Base-by-base conservation (phyloP, 2,113 vertebrate genomes). In the Vidua macroura region DNA sequence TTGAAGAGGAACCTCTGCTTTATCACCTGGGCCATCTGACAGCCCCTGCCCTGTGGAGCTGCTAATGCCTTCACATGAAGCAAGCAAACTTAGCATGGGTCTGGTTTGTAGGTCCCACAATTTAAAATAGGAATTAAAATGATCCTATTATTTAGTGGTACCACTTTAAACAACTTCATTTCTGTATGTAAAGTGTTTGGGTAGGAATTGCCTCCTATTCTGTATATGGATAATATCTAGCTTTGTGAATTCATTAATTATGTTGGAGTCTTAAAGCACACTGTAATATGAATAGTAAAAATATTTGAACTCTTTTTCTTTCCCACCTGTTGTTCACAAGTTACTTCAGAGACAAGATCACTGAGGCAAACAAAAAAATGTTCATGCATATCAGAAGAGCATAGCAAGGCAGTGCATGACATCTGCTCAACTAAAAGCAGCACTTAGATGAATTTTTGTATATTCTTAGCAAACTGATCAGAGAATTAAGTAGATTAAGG, bases 21-120 rank as follows among this genome's bases (percentile, higher is more conserved):
- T 1, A 0, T 20, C 16, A 46, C 24, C 13, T n/a, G 19, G 7
- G 69, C 8, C 27, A 49, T 66, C 37, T 49, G 62, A 66, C 13
- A 58, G 31, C 4, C 41, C 11, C 30, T 72, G 19, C 15, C 27
- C 48, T 20, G 6, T 28, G 31, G 9, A 90, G 25, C 10, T 1
- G 1, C 15, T 39, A 31, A 37, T 1, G 2, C 19, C 22, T 64
- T 64, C 53, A 35, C 18, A 76, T 11, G 53, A 70, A 86, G 37
- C 8, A 49, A 62, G 53, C 11, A 68, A 49, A 7, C 0, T 1
- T 1, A 1, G 11, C 28, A 35, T 28, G 44, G 39, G 23, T 27
- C 52, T 9, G 53, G 25, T 33, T 66, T 79, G 48, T 43, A 30
- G 9, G 13, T n/a, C 33, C 13, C 22, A 22, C 24, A 46, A 10